Evolutionary conservation across 2,797 vertebrate species (phyloP), one percentile per base, ranked within the genome.

Genomic region (Xenentodon cancila): DNA sequence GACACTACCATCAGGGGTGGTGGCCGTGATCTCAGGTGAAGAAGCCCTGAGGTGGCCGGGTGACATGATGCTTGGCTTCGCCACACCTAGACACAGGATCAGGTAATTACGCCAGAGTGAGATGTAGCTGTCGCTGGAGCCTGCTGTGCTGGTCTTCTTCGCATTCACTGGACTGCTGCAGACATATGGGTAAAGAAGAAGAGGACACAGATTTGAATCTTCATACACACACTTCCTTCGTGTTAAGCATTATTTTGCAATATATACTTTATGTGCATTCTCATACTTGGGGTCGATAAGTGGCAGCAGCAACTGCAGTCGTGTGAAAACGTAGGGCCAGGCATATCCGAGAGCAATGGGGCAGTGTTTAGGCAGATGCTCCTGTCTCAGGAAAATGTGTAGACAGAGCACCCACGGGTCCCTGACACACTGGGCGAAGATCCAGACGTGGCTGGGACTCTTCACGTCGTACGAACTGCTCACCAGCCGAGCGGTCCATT

Each of bases 331-430:
- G 0, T 99, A 99, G 0, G 98, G 97, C 98, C 98, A 99, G 75
- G 98, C 96, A 0, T 99, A 99, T 88, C 97, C 96, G 73, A 99
- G 95, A 12, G 98, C 98, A 0, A 90, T 95, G 66, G 98, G 95
- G 77, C 98, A 99, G 83, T 97, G 97, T 68, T 98, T 98, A 52
- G 96, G 97, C 18, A 99, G 91, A 78, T 98, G 96, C 81, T 99
- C 98, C 77, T 98, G 97, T n/a, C 96, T 93, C 60, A 99, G 93
- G 82, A 99, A 99, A 84, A 97, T 99, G 91, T 98, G 97, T 37
- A 99, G 95, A 81, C 98, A 99, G 48, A 99, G 95, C 78, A 98
- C 95, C 98, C 98, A 99, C 0, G 97, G 98, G 87, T 99, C 98
- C 84, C 97, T 98, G 68, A 99, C 88, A 0, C 97, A 99, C 83